Percentiles rank a stretch among this genome's conserved stretches.
Evolutionary conservation across 2,797 vertebrate genomes (phyloP).

Genomic region (Champsocephalus esox): DNA sequence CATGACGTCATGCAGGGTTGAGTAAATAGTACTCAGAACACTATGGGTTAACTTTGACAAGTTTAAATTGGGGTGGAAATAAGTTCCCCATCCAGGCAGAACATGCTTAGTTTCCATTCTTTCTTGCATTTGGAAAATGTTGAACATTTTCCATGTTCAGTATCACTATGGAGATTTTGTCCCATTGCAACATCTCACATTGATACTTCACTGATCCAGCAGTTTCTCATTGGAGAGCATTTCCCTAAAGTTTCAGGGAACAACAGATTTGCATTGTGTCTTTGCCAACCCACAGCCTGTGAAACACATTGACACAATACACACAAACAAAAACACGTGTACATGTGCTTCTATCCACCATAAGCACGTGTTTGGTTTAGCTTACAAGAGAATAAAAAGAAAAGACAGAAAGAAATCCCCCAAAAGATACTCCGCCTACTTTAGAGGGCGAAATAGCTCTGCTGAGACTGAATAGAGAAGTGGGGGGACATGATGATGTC

Average conservation of each 20-base stretch:
- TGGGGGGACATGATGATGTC: slow-evolving; percentile 56
- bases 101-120: slow-evolving; percentile 47
- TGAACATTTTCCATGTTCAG: slow-evolving; percentile 46
- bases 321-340: neutral
- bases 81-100: slow-evolving; percentile 34
- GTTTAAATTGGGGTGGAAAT: slow-evolving; percentile 41
- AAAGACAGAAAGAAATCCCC: slow-evolving; percentile 12
- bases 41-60: slow-evolving; percentile 23
- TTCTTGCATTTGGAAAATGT: slow-evolving; percentile 38
- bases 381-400: slow-evolving; percentile 14
- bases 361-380: slow-evolving; percentile 17
- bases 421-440: slow-evolving; percentile 38
- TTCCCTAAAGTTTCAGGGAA: slow-evolving; percentile 11
- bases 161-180: slow-evolving; percentile 32
- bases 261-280: slow-evolving; percentile 28
- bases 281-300: slow-evolving; percentile 29
- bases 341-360: neutral
- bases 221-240: slow-evolving; percentile 33
- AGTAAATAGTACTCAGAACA: slow-evolving; percentile 27
- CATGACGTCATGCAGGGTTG: neutral
- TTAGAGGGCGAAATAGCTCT: slow-evolving; percentile 49
- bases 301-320: neutral
- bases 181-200: slow-evolving; percentile 32
- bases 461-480: slow-evolving; percentile 42
- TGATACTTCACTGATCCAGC: slow-evolving; percentile 32